Evolutionary conservation across 2,113 vertebrate genomes (phyloP).

Genomic region (Chionis minor): DNA sequence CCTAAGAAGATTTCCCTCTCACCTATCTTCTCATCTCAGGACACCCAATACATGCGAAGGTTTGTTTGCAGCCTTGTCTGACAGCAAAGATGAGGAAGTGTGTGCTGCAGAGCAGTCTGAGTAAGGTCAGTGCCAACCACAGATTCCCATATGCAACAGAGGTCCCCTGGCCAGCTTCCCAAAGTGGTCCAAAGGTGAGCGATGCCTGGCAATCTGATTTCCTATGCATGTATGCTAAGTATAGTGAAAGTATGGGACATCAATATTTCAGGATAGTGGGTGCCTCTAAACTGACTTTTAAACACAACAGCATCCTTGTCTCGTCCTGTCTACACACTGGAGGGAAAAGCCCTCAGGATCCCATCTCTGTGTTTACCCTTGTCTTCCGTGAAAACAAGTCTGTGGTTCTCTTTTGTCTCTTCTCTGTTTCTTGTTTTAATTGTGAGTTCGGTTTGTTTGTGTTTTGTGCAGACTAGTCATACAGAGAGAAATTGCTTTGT

Average conservation of each 20-base stretch:
- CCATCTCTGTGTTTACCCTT: not conserved
- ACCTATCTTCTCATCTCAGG: not conserved
- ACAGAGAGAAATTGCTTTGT: not conserved
- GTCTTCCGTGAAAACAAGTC: not conserved
- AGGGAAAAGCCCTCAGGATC: not conserved
- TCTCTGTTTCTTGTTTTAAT: not conserved
- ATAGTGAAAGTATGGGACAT: not conserved
- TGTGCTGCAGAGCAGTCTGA: not conserved
- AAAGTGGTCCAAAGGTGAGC: not conserved
- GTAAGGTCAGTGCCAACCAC: not conserved
- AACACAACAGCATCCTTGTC: not conserved
- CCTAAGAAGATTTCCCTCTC: not conserved
- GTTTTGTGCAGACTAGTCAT: not conserved
- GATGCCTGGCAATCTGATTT: not conserved
- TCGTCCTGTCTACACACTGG: fast-evolving
- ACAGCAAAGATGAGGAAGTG: not conserved
- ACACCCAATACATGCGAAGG: not conserved
- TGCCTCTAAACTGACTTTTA: not conserved
- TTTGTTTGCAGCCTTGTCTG: not conserved
- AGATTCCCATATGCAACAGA: not conserved
- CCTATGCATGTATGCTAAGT: not conserved
- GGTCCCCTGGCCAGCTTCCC: not conserved
- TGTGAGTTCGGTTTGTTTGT: not conserved
- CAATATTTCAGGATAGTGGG: not conserved
- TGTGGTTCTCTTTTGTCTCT: not conserved